Evolutionary conservation across 2,888 invertebrate species (phyloP).

Genomic region (Doris montereyensis): DNA sequence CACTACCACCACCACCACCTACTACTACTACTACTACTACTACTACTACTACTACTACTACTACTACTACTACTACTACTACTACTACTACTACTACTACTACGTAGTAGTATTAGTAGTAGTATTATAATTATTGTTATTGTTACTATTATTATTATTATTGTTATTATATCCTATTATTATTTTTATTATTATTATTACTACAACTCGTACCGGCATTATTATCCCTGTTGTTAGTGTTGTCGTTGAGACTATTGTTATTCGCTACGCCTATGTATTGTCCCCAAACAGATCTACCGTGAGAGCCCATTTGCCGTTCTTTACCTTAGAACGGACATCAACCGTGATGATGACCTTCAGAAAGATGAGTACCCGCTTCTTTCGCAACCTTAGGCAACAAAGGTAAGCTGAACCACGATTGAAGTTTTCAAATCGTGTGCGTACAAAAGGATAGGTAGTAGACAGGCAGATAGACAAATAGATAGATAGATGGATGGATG

Average conservation of each 20-base stretch:
- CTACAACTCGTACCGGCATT: background rate
- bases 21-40: conserved; percentile 14
- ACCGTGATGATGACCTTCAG: conserved; percentile 52
- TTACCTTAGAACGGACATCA: conserved; percentile 52
- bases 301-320: conserved; percentile 59
- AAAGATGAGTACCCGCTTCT: conserved; percentile 50
- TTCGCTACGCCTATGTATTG: too few species aligned
- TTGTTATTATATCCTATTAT: conserved; percentile 28
- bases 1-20: background rate
- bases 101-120: conserved; percentile 28
- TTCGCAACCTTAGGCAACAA: too few species aligned
- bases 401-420: too few species aligned
- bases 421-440: too few species aligned
- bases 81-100: conserved; percentile 26
- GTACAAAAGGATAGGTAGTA: too few species aligned
- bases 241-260: background rate
- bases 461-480: too few species aligned
- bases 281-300: conserved; percentile 50
- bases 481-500: too few species aligned
- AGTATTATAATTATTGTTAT: conserved; percentile 16
- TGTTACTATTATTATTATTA: conserved; percentile 24
- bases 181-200: conserved; percentile 23
- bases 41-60: conserved; percentile 24
- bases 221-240: background rate
- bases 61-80: conserved; percentile 28